Percentiles rank a stretch among this genome's conserved stretches.
phyloP scores from a whole-genome alignment of 2,113 vertebrate genomes.

The Okapia johnstoni region DNA sequence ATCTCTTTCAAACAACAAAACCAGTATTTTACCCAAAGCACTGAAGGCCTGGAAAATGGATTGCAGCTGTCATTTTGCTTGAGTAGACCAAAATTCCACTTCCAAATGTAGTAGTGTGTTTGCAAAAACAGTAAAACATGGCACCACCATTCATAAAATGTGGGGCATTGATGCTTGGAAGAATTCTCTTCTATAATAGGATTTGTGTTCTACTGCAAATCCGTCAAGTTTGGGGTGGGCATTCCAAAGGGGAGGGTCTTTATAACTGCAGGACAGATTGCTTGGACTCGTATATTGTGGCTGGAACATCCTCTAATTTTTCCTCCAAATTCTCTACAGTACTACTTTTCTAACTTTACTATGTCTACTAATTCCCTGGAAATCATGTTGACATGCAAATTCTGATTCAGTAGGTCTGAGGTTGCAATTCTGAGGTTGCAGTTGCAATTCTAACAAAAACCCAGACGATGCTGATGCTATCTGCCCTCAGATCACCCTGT shows the following conservation, averaged over 20 bases:
- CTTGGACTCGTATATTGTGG: not conserved
- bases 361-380: not conserved
- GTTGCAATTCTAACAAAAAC: not conserved
- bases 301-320: not conserved
- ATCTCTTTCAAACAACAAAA: constrained; percentile 21
- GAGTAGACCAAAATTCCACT: not conserved
- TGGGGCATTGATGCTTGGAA: not conserved
- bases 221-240: not conserved
- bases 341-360: not conserved
- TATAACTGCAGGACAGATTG: not conserved
- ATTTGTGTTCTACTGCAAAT: not conserved
- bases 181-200: not conserved
- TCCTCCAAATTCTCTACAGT: not conserved
- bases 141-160: not conserved
- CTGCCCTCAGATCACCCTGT: not conserved
- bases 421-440: not conserved
- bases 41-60: not conserved
- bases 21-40: not conserved
- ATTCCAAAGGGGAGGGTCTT: not conserved
- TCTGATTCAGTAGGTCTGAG: not conserved
- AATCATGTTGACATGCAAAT: not conserved
- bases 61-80: constrained; percentile 11
- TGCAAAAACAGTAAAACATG: not conserved
- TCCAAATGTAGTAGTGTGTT: not conserved
- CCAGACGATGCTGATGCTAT: not conserved